Evolutionary conservation across 2,113 vertebrate species (phyloP).

Genomic region (Origma solitaria): DNA sequence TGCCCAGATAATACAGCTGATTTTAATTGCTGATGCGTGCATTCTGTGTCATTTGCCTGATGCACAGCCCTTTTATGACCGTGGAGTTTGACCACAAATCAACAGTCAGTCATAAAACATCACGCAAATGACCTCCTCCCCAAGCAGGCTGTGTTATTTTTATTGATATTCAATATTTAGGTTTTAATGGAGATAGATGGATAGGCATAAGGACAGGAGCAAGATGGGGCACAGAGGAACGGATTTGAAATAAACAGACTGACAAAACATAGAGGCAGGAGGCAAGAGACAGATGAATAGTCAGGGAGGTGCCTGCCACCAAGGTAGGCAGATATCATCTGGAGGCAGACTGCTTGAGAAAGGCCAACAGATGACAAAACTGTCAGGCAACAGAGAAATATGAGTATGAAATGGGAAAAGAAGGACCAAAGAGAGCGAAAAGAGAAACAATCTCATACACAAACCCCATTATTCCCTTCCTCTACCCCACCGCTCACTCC

Average conservation of each 20-base stretch:
- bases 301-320: constrained; percentile 36
- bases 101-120: neutral
- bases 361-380: neutral
- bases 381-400: neutral
- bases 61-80: neutral
- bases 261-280: neutral
- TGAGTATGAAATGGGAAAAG: neutral
- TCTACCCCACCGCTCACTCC: neutral
- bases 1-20: neutral
- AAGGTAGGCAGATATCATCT: constrained; percentile 20
- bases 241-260: neutral
- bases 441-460: neutral
- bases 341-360: neutral
- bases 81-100: constrained; percentile 32
- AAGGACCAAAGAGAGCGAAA: neutral
- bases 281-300: neutral
- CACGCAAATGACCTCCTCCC: neutral
- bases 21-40: constrained; percentile 53
- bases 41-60: neutral
- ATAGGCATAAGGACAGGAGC: neutral
- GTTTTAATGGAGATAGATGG: constrained; percentile 40
- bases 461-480: neutral
- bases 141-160: constrained; percentile 14
- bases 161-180: constrained; percentile 44
- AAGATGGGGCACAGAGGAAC: neutral